A percentile compares a stretch with the other conserved stretches of the same genome.
These are phyloP conservation scores for Coracopsis vasa DNA, from an alignment of 2,113 vertebrate genomes.

Conservation along the genomic window DNA sequence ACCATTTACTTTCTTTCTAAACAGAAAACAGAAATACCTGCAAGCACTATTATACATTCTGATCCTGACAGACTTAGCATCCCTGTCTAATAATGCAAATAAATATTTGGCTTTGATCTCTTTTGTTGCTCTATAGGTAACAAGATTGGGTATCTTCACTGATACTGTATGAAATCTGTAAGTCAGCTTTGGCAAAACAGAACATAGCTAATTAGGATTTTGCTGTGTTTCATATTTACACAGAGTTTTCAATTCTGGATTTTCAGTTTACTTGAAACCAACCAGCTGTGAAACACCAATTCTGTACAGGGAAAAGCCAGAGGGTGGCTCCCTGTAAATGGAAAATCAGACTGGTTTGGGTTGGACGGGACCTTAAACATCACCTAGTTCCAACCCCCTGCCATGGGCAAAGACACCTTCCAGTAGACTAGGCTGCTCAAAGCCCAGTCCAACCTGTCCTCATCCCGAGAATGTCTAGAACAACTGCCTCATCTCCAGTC, in stretches of 20 bases:
- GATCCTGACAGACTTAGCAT: neutral
- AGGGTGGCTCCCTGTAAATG: neutral
- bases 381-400: neutral
- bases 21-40: neutral
- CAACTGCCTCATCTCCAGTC: neutral
- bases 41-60: neutral
- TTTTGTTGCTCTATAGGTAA: neutral
- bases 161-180: neutral
- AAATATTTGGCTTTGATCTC: neutral
- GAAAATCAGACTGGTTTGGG: neutral
- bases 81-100: neutral
- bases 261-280: neutral
- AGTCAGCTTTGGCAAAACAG: neutral
- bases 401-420: neutral
- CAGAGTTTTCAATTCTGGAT: neutral
- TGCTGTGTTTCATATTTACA: neutral
- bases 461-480: neutral
- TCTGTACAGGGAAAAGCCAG: neutral
- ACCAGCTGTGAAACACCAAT: neutral
- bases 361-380: neutral
- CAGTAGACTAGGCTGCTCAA: neutral
- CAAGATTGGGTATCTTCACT: neutral
- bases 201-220: neutral
- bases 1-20: neutral
- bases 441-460: neutral